Base-by-base conservation (phyloP, 2,888 invertebrate genomes). In the Spisula subtruncata region DNA sequence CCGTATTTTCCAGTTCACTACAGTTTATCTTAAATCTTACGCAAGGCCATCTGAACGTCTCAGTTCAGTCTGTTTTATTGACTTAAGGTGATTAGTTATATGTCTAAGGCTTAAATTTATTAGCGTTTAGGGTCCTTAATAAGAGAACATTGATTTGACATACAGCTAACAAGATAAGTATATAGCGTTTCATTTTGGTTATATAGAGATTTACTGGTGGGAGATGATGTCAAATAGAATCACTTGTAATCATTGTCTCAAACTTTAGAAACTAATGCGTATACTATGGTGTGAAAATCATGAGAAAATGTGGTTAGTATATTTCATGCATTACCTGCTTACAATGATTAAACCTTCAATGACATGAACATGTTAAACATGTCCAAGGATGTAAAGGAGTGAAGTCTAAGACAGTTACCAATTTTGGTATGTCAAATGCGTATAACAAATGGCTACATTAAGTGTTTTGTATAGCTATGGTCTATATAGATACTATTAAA, bases 81-180 rank as follows among this genome's bases (percentile, higher is more conserved):
- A 75, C 35, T 35, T 75, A 75, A 75, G 35, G 35, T 35, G 35
- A 32, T 75, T 32, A 75, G 35, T 75, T 75, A 75, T 32, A 12
- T 75, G 35, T 75, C 32, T 32, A 75, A 32, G 75, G 18, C 18
- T 32, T 32, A 14, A 29, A 29, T 71, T 35, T 32, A 35, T 12
- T 35, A 35, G 25, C 32, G 14, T 35, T 35, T 18, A 41, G 12
- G 32, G 20, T 16, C 29, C 75, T 16, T 75, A 35, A 12, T 75
- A 32, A 75, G 75, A 35, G 16, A 32, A 75, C 75, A 75, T 75
- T 75, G 35, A 35, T 75, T 75, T 35, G 32, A 75, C 29, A 75
- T 32, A 35, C 16, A 32, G 14, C 29, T 75, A 75, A 75, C 10
- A 18, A 75, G 75, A 75, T 75, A 75, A 75, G 32, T 75, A 75